Conservation (phyloP, 1,140 invertebrate species). For the Venturia canescens region DNA sequence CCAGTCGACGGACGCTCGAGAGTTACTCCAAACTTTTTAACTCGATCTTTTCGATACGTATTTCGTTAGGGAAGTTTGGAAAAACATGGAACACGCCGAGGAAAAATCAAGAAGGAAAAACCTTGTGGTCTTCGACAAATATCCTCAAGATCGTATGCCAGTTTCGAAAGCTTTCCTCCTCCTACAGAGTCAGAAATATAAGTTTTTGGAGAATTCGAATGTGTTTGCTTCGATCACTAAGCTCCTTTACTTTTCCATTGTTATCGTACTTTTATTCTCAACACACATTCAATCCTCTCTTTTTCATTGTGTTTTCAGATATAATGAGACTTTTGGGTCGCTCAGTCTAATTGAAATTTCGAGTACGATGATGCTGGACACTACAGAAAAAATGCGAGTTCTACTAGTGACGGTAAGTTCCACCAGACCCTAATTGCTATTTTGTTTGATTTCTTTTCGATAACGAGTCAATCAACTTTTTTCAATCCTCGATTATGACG, state of each 20-base stretch:
- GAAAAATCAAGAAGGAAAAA: not conserved
- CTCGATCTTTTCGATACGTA: conserved; percentile 69
- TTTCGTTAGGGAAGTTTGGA: conserved; percentile 66
- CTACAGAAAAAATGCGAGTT: conserved; percentile 55
- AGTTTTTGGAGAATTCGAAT: no score
- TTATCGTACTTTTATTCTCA: no score
- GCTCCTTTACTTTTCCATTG: no score
- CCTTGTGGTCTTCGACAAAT: conserved; percentile 2
- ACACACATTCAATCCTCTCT: no score
- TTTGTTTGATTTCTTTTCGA: no score
- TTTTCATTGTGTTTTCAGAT: conserved; percentile 58
- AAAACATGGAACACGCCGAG: not conserved
- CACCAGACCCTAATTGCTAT: no score
- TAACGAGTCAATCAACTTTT: no score
- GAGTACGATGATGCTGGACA: conserved; percentile 50
- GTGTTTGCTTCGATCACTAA: no score
- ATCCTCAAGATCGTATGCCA: conserved; percentile 50
- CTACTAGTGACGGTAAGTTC: conserved; percentile 60
- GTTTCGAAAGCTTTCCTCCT: conserved; percentile 37
- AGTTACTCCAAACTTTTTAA: conserved; percentile 66
- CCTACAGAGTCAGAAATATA: no score
- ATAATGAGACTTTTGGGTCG: conserved; percentile 59
- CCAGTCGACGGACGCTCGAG: conserved; percentile 36
- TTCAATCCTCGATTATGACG: no score
- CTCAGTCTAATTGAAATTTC: conserved; percentile 38